Evolutionary conservation across 2,797 vertebrate species (phyloP).

Genomic region (Momotus momota): DNA sequence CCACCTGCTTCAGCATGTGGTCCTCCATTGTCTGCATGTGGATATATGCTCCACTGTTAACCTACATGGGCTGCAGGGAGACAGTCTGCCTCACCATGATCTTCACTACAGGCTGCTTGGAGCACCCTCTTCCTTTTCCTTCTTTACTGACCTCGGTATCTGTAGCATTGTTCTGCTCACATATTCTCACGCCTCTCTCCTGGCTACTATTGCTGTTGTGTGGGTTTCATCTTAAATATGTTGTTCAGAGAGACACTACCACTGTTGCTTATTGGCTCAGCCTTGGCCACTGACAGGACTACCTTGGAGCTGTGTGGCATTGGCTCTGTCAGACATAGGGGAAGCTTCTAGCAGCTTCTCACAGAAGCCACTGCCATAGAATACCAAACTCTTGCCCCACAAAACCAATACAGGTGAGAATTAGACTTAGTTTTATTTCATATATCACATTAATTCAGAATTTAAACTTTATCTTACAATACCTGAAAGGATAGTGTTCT

Average conservation of each 20-base stretch:
- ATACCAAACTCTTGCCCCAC: background rate
- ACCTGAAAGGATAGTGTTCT: background rate
- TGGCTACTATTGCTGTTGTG: background rate
- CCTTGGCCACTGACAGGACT: background rate
- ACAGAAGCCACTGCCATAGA: background rate
- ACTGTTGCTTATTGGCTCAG: background rate
- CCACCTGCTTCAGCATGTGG: background rate
- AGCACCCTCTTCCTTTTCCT: background rate
- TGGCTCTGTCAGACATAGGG: background rate
- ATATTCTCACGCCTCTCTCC: background rate
- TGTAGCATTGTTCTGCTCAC: accelerated
- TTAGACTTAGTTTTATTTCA: constrained; percentile 16
- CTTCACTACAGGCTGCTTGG: background rate
- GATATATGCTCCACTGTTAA: background rate
- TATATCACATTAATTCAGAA: background rate
- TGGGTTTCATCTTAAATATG: background rate
- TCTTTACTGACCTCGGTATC: background rate
- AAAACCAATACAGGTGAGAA: background rate
- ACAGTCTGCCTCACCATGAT: background rate
- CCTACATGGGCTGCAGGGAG: background rate
- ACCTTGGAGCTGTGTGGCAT: background rate
- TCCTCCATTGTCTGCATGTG: background rate
- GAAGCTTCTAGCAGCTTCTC: background rate
- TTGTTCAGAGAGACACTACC: background rate
- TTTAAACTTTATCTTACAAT: background rate